Conservation (phyloP, 1,140 invertebrate species). For the Tetramorium alpestre region DNA sequence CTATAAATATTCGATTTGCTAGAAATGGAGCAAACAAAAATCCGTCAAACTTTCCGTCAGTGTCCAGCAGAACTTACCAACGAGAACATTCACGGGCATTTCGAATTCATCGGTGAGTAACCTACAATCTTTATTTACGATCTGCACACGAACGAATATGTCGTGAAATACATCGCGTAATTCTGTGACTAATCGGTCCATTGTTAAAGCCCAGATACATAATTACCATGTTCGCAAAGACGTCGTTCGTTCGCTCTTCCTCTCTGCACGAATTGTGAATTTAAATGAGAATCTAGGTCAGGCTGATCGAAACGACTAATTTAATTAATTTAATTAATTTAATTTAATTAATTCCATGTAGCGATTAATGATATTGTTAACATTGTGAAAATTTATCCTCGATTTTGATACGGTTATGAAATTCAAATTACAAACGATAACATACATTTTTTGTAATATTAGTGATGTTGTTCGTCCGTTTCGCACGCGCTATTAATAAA, state of each 20-base stretch:
- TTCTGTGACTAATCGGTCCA: constrained; percentile 17
- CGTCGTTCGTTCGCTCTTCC: neutral
- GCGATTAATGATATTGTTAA: constrained; percentile 16
- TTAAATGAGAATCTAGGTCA: constrained; percentile 5
- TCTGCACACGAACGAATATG: neutral
- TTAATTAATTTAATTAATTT: no score
- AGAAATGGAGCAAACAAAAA: neutral
- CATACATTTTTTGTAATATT: no score
- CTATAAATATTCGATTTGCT: neutral
- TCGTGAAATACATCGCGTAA: neutral
- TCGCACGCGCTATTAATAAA: no score
- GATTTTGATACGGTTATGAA: neutral
- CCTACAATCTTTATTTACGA: neutral
- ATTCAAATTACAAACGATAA: no score
- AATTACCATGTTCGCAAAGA: neutral
- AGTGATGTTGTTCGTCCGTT: no score
- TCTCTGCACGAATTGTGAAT: neutral
- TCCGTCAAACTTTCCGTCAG: neutral
- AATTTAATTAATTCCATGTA: neutral
- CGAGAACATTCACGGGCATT: neutral
- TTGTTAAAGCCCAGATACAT: neutral
- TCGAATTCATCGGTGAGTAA: constrained; percentile 14
- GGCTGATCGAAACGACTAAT: neutral
- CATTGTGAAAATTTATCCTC: neutral
- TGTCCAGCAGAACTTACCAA: neutral